These are phyloP conservation scores for Cenopis cana DNA, from an alignment of 2,888 invertebrate genomes.

Conservation along the genomic window DNA sequence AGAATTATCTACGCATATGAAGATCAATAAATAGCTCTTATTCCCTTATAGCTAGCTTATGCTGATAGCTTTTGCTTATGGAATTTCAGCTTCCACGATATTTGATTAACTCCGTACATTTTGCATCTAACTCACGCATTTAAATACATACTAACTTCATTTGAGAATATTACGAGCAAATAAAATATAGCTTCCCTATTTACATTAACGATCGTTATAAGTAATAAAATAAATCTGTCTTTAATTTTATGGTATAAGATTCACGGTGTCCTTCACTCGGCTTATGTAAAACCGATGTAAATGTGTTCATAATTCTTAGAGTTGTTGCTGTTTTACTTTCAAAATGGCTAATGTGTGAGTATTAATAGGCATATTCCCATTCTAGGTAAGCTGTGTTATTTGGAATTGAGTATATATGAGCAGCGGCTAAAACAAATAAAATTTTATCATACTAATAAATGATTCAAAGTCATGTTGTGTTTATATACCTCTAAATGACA, in stretches of 20 bases:
- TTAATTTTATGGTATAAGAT: slow-evolving; percentile 18
- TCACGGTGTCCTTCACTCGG: neutral
- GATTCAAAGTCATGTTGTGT: neutral
- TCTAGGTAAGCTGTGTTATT: neutral
- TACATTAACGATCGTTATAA: slow-evolving; percentile 17
- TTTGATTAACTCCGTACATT: neutral
- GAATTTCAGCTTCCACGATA: neutral
- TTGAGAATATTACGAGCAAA: neutral
- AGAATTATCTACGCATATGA: too few species aligned
- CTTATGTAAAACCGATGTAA: neutral
- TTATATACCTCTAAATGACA: too few species aligned
- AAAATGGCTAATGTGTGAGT: neutral
- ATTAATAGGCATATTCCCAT: slow-evolving; percentile 16
- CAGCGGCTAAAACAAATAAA: neutral
- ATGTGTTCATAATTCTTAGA: neutral
- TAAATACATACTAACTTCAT: neutral
- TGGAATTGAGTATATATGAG: slow-evolving; percentile 1
- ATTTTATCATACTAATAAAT: too few species aligned
- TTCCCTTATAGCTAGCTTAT: too few species aligned
- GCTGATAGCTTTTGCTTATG: too few species aligned
- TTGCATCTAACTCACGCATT: neutral
- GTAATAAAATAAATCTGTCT: slow-evolving; percentile 21
- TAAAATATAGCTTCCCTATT: slow-evolving; percentile 11
- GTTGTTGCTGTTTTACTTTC: neutral
- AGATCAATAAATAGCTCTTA: too few species aligned